These are phyloP conservation scores for Diceros bicornis DNA, from an alignment of 2,797 vertebrate genomes.

Conservation along the genomic window DNA sequence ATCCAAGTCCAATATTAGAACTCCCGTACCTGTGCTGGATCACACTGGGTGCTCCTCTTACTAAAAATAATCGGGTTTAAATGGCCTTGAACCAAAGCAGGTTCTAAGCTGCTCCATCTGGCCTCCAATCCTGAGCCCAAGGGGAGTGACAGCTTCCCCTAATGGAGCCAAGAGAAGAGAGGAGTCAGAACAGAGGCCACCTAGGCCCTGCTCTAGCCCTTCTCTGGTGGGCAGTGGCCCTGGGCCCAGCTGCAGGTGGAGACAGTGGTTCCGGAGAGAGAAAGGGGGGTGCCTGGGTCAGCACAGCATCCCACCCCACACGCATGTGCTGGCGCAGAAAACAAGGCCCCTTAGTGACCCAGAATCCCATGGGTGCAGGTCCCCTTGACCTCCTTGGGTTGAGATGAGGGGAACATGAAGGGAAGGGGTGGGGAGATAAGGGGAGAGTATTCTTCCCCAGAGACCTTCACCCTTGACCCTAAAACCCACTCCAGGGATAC, in stretches of 20 bases:
- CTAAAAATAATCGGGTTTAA: slow-evolving; percentile 31
- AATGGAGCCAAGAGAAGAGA: background rate
- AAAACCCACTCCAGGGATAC: background rate
- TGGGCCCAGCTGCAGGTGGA: background rate
- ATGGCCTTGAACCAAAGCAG: background rate
- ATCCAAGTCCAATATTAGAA: background rate
- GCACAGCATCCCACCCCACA: too few species aligned
- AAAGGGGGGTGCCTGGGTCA: background rate
- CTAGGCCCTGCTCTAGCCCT: background rate
- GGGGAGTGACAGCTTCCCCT: background rate
- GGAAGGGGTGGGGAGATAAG: rapidly evolving
- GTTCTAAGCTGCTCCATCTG: background rate
- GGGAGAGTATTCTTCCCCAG: background rate
- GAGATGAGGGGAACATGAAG: background rate
- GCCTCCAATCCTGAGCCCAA: background rate
- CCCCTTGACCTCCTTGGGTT: background rate
- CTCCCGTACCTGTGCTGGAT: background rate
- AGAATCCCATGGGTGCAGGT: background rate
- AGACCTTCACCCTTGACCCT: background rate
- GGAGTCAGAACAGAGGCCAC: background rate
- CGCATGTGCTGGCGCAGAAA: background rate
- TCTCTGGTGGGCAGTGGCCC: background rate
- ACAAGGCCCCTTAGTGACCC: background rate
- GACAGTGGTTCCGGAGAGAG: background rate
- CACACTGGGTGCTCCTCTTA: background rate